phyloP scores from a whole-genome alignment of 2,888 invertebrate genomes.

The Acanthacorydalis orientalis region DNA sequence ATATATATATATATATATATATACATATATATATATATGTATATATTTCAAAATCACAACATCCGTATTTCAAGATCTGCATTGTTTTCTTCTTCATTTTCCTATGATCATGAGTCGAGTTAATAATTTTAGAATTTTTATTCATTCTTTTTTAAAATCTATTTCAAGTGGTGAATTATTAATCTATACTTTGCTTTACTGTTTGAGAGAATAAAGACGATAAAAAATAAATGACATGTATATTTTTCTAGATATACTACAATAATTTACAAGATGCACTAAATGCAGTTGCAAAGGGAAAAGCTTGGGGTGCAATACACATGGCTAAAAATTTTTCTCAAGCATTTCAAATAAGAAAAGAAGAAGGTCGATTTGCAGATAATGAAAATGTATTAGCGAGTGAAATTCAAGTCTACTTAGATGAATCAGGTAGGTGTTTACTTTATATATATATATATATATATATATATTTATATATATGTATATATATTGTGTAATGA shows the following conservation, averaged over 20 bases:
- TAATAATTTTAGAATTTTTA: too few species aligned
- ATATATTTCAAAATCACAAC: too few species aligned
- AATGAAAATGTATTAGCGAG: conserved; percentile 36
- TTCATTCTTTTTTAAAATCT: too few species aligned
- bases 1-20: neutral
- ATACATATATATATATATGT: conserved; percentile 2
- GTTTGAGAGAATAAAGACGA: too few species aligned
- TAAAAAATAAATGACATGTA: too few species aligned
- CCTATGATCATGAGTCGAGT: too few species aligned
- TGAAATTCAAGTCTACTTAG: conserved; percentile 51
- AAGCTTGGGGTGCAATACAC: conserved; percentile 44
- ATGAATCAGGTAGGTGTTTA: conserved; percentile 49
- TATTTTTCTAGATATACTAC: conserved; percentile 28
- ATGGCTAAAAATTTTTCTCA: conserved; percentile 57
- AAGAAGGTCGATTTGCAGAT: conserved; percentile 38
- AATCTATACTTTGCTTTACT: too few species aligned
- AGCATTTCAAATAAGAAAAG: conserved; percentile 37
- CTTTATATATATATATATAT: too few species aligned
- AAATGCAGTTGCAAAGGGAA: conserved; percentile 32
- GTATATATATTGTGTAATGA: neutral
- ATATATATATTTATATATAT: too few species aligned
- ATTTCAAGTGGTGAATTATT: too few species aligned
- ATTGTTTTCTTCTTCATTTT: too few species aligned
- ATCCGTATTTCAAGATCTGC: too few species aligned
- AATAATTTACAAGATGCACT: conserved; percentile 33